A percentile compares a stretch with the other conserved stretches of the same genome.
These are phyloP conservation scores for Microctenopoma steveboyesi DNA, from an alignment of 2,797 vertebrate species.

Conservation along the genomic window DNA sequence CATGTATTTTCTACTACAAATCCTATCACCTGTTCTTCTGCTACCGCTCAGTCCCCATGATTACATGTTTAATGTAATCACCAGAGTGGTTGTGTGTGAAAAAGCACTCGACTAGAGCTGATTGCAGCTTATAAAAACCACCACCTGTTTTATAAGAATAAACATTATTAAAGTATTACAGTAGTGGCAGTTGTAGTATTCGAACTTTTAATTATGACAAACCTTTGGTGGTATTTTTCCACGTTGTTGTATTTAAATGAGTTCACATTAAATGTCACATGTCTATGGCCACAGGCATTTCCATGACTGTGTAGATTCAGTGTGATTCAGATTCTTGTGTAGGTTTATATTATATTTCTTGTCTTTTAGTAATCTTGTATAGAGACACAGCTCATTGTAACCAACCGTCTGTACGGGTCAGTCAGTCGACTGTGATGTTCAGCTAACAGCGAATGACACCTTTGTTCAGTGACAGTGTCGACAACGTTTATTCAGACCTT, in stretches of 20 bases:
- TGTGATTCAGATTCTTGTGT: background rate
- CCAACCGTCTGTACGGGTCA: too few relatives aligned
- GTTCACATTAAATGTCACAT: background rate
- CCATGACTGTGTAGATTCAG: background rate
- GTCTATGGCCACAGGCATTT: background rate
- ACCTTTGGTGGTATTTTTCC: background rate
- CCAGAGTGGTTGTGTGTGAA: background rate
- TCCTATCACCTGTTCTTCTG: background rate
- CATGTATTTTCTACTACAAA: background rate
- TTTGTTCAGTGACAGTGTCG: too few relatives aligned
- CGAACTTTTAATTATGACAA: background rate
- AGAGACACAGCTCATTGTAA: too few relatives aligned
- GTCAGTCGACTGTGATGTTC: too few relatives aligned
- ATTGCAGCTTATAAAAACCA: background rate
- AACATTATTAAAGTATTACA: constrained; percentile 7
- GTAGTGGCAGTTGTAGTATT: background rate
- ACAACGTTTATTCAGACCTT: too few relatives aligned
- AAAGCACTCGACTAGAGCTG: constrained; percentile 3
- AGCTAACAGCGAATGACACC: too few relatives aligned
- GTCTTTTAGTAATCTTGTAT: too few relatives aligned
- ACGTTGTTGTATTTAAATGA: background rate
- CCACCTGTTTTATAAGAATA: constrained; percentile 22
- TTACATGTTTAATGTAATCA: constrained; percentile 15
- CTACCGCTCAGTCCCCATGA: background rate
- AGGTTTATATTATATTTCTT: background rate